Conservation (phyloP, 2,888 invertebrate genomes). For the Conistra vaccinii region DNA sequence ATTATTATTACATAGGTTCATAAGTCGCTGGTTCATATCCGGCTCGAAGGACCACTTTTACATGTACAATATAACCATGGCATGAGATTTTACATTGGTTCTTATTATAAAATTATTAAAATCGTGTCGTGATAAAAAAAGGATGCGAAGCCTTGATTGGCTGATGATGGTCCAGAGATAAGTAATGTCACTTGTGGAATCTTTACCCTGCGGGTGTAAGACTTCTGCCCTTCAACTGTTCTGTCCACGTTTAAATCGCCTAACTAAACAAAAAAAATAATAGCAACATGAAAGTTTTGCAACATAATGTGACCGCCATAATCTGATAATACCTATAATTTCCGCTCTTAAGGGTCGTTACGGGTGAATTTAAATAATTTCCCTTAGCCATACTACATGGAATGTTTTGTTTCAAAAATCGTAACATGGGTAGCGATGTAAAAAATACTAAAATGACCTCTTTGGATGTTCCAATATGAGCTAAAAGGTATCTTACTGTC, state of each 20-base stretch:
- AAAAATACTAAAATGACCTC: slow-evolving; percentile 12
- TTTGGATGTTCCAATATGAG: not conserved
- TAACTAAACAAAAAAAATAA: slow-evolving; percentile 64
- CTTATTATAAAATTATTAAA: not conserved
- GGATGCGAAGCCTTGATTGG: not conserved
- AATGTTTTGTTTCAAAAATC: slow-evolving; percentile 40
- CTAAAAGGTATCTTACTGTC: not conserved
- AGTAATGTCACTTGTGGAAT: no score
- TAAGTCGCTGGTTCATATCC: not conserved
- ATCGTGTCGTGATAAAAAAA: not conserved
- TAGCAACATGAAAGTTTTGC: slow-evolving; percentile 63
- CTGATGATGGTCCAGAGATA: no score
- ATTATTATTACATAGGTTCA: not conserved
- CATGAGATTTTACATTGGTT: no score
- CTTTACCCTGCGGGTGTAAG: no score
- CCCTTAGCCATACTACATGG: slow-evolving; percentile 55
- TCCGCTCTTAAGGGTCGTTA: slow-evolving; percentile 69
- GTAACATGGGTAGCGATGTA: slow-evolving; percentile 19
- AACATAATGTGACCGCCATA: slow-evolving; percentile 71
- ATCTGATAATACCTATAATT: slow-evolving; percentile 82
- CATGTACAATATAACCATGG: no score
- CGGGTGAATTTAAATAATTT: slow-evolving; percentile 61
- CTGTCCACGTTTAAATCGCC: slow-evolving; percentile 26
- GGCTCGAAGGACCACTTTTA: slow-evolving; percentile 13
- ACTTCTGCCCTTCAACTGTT: slow-evolving; percentile 28